Percentiles rank a stretch among this genome's conserved stretches.
phyloP scores from a whole-genome alignment of 2,888 invertebrate species.

The Globia sparganii region DNA sequence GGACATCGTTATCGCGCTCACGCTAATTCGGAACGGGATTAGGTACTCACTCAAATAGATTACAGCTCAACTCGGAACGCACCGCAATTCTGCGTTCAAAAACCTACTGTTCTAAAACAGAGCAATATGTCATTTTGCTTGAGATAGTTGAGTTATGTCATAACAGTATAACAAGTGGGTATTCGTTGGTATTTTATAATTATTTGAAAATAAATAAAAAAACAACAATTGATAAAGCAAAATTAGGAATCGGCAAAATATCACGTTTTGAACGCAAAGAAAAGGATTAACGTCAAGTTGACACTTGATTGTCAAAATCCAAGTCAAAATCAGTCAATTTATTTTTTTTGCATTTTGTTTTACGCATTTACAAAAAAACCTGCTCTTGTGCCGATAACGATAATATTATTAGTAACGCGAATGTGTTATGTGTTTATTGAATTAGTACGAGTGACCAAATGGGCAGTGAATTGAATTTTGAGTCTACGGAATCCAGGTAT shows the following conservation, averaged over 20 bases:
- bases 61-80: too few species aligned
- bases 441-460: constrained; percentile 84
- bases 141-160: background rate
- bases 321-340: too few species aligned
- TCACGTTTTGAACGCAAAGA: constrained; percentile 26
- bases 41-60: too few species aligned
- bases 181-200: background rate
- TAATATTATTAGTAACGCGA: constrained; percentile 49
- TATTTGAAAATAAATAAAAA: too few species aligned
- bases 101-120: background rate
- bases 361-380: constrained; percentile 62
- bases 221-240: background rate
- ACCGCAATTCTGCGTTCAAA: constrained; percentile 7
- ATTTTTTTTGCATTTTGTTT: constrained; percentile 65
- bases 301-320: constrained; percentile 20
- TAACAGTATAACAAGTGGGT: background rate
- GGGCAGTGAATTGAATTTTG: constrained; percentile 85
- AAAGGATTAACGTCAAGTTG: constrained; percentile 25
- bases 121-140: background rate
- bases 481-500: constrained; percentile 83
- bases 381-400: constrained; percentile 49
- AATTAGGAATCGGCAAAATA: too few species aligned
- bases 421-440: constrained; percentile 83
- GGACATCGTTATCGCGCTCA: too few species aligned
- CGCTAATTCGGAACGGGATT: too few species aligned